Percentiles rank a stretch among this genome's conserved stretches.
Evolutionary conservation across 2,888 invertebrate genomes (phyloP).

Genomic region (Monopis laevigella): DNA sequence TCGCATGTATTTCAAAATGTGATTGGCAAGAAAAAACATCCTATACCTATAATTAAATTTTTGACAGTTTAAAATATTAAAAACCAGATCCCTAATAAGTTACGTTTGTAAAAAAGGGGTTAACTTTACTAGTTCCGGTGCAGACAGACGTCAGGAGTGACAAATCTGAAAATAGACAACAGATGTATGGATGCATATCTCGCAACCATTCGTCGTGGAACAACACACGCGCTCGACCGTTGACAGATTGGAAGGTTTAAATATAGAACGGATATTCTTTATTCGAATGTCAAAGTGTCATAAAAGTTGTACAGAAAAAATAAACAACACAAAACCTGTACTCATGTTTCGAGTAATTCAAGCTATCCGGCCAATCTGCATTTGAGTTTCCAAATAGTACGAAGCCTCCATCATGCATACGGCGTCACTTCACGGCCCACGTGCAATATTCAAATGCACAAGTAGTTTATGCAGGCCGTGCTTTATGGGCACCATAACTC

Average conservation of each 20-base stretch:
- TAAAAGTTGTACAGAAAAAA: no score
- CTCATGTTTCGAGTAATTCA: not conserved
- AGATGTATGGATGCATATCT: conserved; percentile 46
- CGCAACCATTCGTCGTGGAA: conserved; percentile 59
- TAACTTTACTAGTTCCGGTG: conserved; percentile 43
- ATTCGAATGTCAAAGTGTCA: conserved; percentile 31
- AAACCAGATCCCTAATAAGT: not conserved
- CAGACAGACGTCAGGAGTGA: conserved; percentile 46
- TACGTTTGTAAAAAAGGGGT: conserved; percentile 33
- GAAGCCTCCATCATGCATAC: not conserved
- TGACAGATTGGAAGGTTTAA: conserved; percentile 63
- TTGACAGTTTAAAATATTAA: not conserved
- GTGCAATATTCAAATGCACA: conserved; percentile 45
- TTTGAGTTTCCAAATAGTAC: conserved; percentile 6
- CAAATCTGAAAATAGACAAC: conserved; percentile 61
- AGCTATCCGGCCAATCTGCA: not conserved
- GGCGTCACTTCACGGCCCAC: conserved; percentile 30
- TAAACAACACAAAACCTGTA: not conserved
- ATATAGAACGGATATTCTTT: conserved; percentile 56
- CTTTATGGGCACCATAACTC: conserved; percentile 39
- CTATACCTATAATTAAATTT: not conserved
- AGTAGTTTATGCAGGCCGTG: conserved; percentile 42
- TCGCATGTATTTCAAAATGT: no score
- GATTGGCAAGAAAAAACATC: no score
- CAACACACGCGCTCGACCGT: conserved; percentile 60